A percentile compares a stretch with the other conserved stretches of the same genome.
Conservation (phyloP, 2,797 vertebrate species). For the Cottoperca gobio region DNA sequence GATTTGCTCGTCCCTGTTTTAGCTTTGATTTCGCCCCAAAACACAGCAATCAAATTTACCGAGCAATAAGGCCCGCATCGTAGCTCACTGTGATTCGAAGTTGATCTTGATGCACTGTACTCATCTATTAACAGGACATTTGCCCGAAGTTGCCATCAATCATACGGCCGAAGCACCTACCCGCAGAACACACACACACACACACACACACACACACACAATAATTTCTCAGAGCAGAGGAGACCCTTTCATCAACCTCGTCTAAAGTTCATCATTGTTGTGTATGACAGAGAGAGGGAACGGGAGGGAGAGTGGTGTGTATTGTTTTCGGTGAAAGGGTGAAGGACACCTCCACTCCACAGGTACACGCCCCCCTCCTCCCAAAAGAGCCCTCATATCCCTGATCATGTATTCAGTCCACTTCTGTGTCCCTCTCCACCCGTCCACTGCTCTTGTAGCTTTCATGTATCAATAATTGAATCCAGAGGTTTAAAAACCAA, state of each 20-base stretch:
- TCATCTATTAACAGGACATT: conserved; percentile 51
- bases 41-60: conserved; percentile 45
- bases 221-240: background rate
- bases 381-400: conserved; percentile 53
- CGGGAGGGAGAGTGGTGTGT: conserved; percentile 20
- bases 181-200: conserved; percentile 8
- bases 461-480: conserved; percentile 76
- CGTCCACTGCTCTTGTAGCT: conserved; percentile 40
- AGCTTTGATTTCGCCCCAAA: conserved; percentile 45
- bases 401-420: conserved; percentile 63
- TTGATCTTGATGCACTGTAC: conserved; percentile 46
- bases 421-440: conserved; percentile 50
- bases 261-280: conserved; percentile 29
- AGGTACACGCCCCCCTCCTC: background rate
- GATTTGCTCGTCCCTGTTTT: conserved; percentile 51
- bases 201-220: background rate
- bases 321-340: conserved; percentile 36
- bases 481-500: conserved; percentile 66
- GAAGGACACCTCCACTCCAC: conserved; percentile 53
- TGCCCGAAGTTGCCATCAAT: conserved; percentile 51
- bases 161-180: conserved; percentile 30
- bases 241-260: conserved; percentile 38
- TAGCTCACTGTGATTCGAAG: conserved; percentile 34
- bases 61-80: background rate
- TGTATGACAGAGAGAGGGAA: conserved; percentile 5